phyloP scores from a whole-genome alignment of 2,888 invertebrate genomes.

The Diarsia dahlii region DNA sequence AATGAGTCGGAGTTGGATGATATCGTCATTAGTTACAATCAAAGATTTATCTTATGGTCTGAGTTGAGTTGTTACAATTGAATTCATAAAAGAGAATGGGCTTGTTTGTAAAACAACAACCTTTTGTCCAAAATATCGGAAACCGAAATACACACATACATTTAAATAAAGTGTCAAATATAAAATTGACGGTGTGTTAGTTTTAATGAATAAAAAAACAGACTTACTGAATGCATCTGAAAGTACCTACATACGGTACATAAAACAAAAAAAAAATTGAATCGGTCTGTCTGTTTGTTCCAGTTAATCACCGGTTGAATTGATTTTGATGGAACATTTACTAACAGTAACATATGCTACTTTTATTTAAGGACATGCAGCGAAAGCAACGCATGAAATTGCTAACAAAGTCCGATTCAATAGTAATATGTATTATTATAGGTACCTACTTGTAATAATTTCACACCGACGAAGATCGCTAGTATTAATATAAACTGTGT shows the following conservation, averaged over 20 bases:
- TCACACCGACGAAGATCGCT: not conserved
- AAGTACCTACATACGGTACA: not conserved
- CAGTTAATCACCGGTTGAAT: too few relatives aligned
- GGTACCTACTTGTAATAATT: not conserved
- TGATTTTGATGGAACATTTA: too few relatives aligned
- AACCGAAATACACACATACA: not conserved
- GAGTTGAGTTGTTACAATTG: conserved; percentile 63
- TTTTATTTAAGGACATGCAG: too few relatives aligned
- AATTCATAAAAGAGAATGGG: conserved; percentile 42
- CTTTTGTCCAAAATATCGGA: not conserved
- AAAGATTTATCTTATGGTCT: conserved; percentile 59
- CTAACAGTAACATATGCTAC: too few relatives aligned
- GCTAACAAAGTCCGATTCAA: not conserved
- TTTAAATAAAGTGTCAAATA: not conserved
- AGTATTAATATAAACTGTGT: not conserved
- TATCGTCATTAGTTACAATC: conserved; percentile 67
- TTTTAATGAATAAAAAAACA: too few relatives aligned
- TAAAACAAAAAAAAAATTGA: too few relatives aligned
- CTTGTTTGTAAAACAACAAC: conserved; percentile 30
- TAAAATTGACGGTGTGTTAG: not conserved
- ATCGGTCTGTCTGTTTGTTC: too few relatives aligned
- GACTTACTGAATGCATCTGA: not conserved
- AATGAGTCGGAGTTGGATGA: conserved; percentile 52
- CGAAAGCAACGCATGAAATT: too few relatives aligned
- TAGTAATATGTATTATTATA: too few relatives aligned